Conservation (phyloP, 2,888 invertebrate species). For the Pycnomerus fuliginosus region DNA sequence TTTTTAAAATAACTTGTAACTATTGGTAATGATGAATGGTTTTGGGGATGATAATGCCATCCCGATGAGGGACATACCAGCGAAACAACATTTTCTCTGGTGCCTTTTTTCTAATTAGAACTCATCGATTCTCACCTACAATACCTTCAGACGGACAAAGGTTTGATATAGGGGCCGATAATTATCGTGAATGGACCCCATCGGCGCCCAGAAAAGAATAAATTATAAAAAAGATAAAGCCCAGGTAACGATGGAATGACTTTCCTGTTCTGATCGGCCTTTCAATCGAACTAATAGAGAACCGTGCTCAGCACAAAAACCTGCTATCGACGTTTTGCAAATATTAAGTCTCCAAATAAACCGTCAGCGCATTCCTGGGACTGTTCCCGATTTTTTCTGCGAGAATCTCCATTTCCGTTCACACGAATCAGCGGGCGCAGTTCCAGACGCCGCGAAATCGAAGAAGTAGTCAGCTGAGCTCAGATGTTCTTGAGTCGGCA, state of each 20-base stretch:
- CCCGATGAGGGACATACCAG: no score
- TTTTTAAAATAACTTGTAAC: no score
- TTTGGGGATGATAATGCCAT: no score
- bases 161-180: slow-evolving; percentile 10
- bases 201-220: slow-evolving; percentile 30
- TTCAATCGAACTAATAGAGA: neutral
- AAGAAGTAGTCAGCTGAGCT: slow-evolving; percentile 21
- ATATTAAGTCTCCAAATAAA: no score
- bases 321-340: no score
- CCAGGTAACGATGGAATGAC: slow-evolving; percentile 5
- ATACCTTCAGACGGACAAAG: slow-evolving; percentile 11
- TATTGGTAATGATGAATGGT: no score
- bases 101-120: slow-evolving; percentile 4
- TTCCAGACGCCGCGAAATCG: slow-evolving; percentile 25
- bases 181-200: slow-evolving; percentile 8
- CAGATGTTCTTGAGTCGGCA: slow-evolving; percentile 17
- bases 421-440: slow-evolving; percentile 19
- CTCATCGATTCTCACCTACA: slow-evolving; percentile 5
- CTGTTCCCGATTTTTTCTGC: slow-evolving; percentile 3
- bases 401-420: slow-evolving; percentile 21
- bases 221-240: slow-evolving; percentile 29
- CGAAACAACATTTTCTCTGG: no score
- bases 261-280: slow-evolving; percentile 8
- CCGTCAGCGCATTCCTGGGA: slow-evolving; percentile 6
- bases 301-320: neutral